A percentile compares a stretch with the other conserved stretches of the same genome.
These are phyloP conservation scores for Drosophila saltans DNA, from an alignment of 1,140 invertebrate genomes.

Conservation along the genomic window DNA sequence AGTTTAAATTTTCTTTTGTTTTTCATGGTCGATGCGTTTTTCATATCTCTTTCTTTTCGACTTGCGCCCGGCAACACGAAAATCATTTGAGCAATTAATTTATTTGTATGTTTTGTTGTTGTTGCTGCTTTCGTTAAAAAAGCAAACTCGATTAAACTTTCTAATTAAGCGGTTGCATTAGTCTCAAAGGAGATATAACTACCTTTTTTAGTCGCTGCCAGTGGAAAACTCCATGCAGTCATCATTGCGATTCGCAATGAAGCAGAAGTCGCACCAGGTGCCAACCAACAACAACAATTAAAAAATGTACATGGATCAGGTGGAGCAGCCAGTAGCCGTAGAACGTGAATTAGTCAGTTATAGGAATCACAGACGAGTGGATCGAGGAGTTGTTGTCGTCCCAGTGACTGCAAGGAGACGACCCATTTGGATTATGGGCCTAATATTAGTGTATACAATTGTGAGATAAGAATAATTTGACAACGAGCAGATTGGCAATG, in stretches of 20 bases:
- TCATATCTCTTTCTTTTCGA: slow-evolving; percentile 73
- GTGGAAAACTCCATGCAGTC: slow-evolving; percentile 66
- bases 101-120: slow-evolving; percentile 58
- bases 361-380: slow-evolving; percentile 24
- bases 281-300: slow-evolving; percentile 40
- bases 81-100: slow-evolving; percentile 73
- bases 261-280: slow-evolving; percentile 67
- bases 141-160: slow-evolving; percentile 65
- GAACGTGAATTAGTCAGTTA: slow-evolving; percentile 38
- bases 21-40: slow-evolving; percentile 70
- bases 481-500: too few species aligned
- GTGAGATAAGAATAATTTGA: slow-evolving; percentile 44
- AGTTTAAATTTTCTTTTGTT: slow-evolving; percentile 29
- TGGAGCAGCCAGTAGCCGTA: slow-evolving; percentile 20
- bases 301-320: slow-evolving; percentile 66
- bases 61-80: slow-evolving; percentile 60
- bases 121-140: slow-evolving; percentile 52
- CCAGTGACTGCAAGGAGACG: slow-evolving; percentile 9
- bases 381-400: slow-evolving; percentile 35
- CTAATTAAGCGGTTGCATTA: slow-evolving; percentile 68
- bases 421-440: slow-evolving; percentile 58
- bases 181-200: slow-evolving; percentile 46
- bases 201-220: slow-evolving; percentile 72
- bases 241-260: slow-evolving; percentile 79
- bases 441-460: slow-evolving; percentile 71